These are phyloP conservation scores for Falco concolor DNA, from an alignment of 2,797 vertebrate genomes.

Conservation along the genomic window DNA sequence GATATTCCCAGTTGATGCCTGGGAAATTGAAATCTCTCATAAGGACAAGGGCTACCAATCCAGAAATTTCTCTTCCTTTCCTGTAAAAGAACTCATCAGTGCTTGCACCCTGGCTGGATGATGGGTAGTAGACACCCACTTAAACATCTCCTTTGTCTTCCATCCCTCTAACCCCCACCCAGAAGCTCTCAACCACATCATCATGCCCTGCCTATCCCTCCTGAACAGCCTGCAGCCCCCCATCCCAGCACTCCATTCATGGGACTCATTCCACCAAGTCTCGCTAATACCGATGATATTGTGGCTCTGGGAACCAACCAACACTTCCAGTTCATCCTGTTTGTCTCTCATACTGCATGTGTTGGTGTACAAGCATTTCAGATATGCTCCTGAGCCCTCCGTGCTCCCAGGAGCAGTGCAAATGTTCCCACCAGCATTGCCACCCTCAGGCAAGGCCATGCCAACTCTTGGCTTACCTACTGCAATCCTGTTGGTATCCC, in stretches of 20 bases:
- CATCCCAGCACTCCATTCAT: no score
- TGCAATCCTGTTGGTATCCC: not conserved
- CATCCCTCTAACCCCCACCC: no score
- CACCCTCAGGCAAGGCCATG: not conserved
- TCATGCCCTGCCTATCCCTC: no score
- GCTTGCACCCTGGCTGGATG: not conserved
- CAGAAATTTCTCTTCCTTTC: not conserved
- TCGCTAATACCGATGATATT: not conserved
- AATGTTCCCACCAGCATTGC: not conserved
- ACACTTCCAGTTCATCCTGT: not conserved
- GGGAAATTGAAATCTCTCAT: not conserved
- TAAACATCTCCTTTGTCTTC: not conserved
- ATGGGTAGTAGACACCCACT: not conserved
- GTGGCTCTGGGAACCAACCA: not conserved
- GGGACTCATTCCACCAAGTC: not conserved
- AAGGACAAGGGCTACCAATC: not conserved
- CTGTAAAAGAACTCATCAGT: not conserved
- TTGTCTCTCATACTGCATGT: not conserved
- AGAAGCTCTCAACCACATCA: no score
- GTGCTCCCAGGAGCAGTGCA: not conserved
- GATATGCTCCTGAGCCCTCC: no score
- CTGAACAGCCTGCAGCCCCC: no score
- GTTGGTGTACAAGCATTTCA: not conserved
- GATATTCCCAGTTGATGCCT: not conserved
- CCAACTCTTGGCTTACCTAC: not conserved